These are phyloP conservation scores for Myrmophylax atrothorax DNA, from an alignment of 2,113 vertebrate species.

Conservation along the genomic window DNA sequence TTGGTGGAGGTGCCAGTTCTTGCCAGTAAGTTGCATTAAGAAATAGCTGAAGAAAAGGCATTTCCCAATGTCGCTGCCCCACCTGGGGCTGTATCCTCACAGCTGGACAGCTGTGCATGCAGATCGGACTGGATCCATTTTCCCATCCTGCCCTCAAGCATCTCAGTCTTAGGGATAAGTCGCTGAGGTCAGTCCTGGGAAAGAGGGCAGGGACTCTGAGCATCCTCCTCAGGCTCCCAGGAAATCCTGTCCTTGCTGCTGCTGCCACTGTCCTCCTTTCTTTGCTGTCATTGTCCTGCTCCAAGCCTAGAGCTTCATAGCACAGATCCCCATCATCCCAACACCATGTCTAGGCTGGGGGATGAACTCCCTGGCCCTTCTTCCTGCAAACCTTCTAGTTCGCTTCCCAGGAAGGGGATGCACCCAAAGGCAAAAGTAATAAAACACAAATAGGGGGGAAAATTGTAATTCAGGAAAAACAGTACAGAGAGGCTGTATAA, in stretches of 20 bases:
- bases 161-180: background rate
- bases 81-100: fast-evolving
- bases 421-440: background rate
- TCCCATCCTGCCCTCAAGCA: background rate
- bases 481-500: background rate
- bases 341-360: background rate
- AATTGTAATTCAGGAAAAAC: background rate
- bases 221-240: background rate
- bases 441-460: background rate
- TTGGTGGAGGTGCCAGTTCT: background rate
- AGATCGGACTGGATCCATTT: fast-evolving
- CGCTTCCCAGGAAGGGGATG: background rate
- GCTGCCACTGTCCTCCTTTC: fast-evolving
- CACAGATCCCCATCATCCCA: background rate
- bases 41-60: background rate
- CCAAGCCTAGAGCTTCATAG: background rate
- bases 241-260: background rate
- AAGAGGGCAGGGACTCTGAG: background rate
- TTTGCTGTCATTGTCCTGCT: background rate
- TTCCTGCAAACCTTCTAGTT: background rate
- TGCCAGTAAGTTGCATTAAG: background rate
- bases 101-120: background rate
- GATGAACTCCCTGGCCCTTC: background rate
- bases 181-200: background rate
- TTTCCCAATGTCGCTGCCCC: background rate